phyloP scores from a whole-genome alignment of 2,797 vertebrate species.

The Carduelis carduelis region DNA sequence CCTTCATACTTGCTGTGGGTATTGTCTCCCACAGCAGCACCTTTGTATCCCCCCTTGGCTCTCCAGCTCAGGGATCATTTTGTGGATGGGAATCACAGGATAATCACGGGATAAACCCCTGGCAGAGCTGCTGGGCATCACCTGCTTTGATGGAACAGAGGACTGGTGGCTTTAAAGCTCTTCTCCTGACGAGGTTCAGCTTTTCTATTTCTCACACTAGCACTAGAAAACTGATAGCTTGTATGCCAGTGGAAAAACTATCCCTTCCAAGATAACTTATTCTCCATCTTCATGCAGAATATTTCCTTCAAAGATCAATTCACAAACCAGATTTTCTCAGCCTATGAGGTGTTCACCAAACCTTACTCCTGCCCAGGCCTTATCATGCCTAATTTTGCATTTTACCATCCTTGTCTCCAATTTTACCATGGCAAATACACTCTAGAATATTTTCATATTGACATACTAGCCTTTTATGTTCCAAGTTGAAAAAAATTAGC shows the following conservation, averaged over 20 bases:
- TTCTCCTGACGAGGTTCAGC: accelerated
- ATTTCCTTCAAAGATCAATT: not conserved
- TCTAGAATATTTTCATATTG: not conserved
- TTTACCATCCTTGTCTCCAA: not conserved
- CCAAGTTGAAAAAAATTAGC: not conserved
- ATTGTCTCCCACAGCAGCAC: not conserved
- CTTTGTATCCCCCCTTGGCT: not conserved
- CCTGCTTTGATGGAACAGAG: not conserved
- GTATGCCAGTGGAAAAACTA: not conserved
- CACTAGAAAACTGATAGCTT: not conserved
- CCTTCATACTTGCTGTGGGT: accelerated
- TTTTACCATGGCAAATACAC: not conserved
- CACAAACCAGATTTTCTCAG: not conserved
- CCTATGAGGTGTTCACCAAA: not conserved
- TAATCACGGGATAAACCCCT: accelerated
- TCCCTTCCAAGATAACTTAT: not conserved
- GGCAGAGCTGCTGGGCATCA: not conserved
- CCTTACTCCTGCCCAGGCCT: not conserved
- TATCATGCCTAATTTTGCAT: not conserved
- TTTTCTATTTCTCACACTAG: not conserved
- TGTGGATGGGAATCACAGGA: not conserved
- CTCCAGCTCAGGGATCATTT: not conserved
- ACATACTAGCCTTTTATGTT: not conserved
- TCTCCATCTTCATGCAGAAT: not conserved
- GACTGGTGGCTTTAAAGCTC: not conserved